Evolutionary conservation across 1,140 invertebrate species (phyloP).

Genomic region (Potamilus streckersoni): DNA sequence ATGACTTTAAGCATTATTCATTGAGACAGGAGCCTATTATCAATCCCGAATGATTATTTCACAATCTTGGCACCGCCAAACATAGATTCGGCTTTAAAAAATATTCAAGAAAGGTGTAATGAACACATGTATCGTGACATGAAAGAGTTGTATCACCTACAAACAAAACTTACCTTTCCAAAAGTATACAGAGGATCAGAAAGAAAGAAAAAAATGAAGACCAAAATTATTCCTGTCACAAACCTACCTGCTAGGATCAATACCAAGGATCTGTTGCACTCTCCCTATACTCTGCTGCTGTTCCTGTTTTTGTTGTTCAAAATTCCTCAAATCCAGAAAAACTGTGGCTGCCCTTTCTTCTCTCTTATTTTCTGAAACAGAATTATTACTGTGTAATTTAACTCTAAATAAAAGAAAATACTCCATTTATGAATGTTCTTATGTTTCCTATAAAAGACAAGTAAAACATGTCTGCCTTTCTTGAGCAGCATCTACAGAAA

Average conservation of each 20-base stretch:
- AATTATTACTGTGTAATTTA: neutral
- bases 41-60: too few species aligned
- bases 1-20: too few species aligned
- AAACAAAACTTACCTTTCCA: too few species aligned
- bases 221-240: neutral
- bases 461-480: too few species aligned
- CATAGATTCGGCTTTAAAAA: too few species aligned
- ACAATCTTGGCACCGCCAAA: too few species aligned
- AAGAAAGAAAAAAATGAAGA: neutral
- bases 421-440: constrained; percentile 5
- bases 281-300: constrained; percentile 51
- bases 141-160: too few species aligned
- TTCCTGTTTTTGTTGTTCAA: constrained; percentile 51
- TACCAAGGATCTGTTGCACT: constrained; percentile 53
- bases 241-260: constrained; percentile 23
- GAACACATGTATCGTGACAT: too few species aligned
- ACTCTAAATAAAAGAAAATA: neutral
- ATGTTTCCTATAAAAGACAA: neutral
- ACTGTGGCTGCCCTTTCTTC: constrained; percentile 50
- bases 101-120: too few species aligned
- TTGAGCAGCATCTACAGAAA: too few species aligned
- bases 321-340: constrained; percentile 60
- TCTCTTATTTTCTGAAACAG: constrained; percentile 12
- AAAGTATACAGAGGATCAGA: neutral
- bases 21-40: too few species aligned